Evolutionary conservation across 2,888 invertebrate species (phyloP), one percentile per base, ranked within the genome.

Genomic region (Morinoia aosen): DNA sequence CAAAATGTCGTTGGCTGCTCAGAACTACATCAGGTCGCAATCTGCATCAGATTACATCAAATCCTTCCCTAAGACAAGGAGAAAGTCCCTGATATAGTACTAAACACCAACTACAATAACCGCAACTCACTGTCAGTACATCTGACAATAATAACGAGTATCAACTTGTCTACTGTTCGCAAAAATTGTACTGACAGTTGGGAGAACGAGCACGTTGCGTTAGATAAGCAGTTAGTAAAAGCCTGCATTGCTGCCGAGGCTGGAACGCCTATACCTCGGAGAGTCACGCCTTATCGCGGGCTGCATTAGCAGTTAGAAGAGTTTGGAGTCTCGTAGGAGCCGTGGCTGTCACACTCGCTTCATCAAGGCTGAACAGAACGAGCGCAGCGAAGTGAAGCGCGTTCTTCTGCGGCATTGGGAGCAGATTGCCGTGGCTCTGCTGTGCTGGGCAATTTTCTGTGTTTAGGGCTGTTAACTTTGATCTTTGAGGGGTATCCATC

Each of bases 301-400:
- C n/a, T 57, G 93, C 48, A 93, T 93, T 93, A 93, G 93, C 93
- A 93, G 93, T 93, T 93, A 93, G 93, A 93, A 93, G 93, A 93
- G 93, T 93, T 93, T 93, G 93, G 93, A 90, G 93, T 93, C 93
- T 93, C 93, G 93, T 19, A 56, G 93, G 93, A 57, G 10, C 93
- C 33, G 19, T 3, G 12, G 57, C 19, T 57, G 93, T 93, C 93
- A 16, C 33, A 57, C 12, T 57, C 93, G 57, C 57, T 93, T 56
- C 93, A 93, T 93, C 93, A 93, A 39, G 57, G n/a, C 19, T 57
- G 25, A 33, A 7, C 19, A 12, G 57, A 12, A 33, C n/a, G 25
- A 25, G 93, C 11, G 56, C 93, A 93, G 93, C 57, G 48, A 48
- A 93, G 57, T 48, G 93, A 2, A 57, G 40, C 90, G 11, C 76